Evolutionary conservation across 2,797 vertebrate species (phyloP), one percentile per base, ranked within the genome.

Genomic region (Ctenopoma multispine): DNA sequence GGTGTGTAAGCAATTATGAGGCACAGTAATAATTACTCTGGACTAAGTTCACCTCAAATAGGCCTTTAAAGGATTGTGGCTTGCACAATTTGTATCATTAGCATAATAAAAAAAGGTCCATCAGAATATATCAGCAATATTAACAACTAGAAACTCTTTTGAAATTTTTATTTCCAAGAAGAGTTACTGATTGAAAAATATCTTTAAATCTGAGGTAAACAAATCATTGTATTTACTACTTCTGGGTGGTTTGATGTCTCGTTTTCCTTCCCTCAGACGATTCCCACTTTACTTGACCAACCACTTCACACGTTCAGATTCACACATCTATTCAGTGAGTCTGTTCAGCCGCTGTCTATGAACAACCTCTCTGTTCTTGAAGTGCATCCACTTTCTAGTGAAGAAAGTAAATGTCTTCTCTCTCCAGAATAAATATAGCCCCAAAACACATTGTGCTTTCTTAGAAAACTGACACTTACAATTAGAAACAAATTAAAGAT

Each of bases 21-120:
- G 48, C 50, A 67, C 57, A 82, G 77, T 62, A 76, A 76, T 87
- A 85, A 90, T 86, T 82, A 87, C 77, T 83, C 40, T 73, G 74
- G 63, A 82, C 67, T 73, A 72, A 86, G 75, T 62, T 79, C 67
- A 75, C 49, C 59, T 90, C 41, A 77, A 80, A 68, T 81, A 71
- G 62, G 34, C 63, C 72, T 82, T 67, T 51, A 79, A 70, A 41
- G 31, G 38, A 81, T n/a, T 75, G 72, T 48, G 59, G 75, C 61
- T 79, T 75, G 73, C 71, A 87, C 65, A 47, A 61, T 66, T 72
- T 56, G n/a, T 14, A 55, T 49, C 48, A 77, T 83, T 88, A 62
- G 61, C 72, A 82, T 84, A 70, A 82, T 66, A 84, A 74, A 75
- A 67, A 29, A 23, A 65, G 7, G 29, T 41, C 70, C 49, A 77